These are phyloP conservation scores for Antennarius striatus DNA, from an alignment of 2,113 vertebrate genomes.

Conservation along the genomic window DNA sequence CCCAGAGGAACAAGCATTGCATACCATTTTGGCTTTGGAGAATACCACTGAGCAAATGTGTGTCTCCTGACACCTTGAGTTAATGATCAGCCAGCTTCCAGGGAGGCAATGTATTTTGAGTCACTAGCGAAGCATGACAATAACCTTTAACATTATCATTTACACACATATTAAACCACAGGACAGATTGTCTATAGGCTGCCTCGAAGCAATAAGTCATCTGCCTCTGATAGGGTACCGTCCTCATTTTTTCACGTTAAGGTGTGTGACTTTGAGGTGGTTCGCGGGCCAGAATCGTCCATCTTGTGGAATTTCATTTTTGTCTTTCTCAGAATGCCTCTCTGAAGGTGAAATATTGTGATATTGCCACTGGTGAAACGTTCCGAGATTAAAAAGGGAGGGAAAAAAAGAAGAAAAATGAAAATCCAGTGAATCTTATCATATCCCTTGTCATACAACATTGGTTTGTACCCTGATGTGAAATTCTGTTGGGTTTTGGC, in stretches of 20 bases:
- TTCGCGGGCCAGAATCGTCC: slow-evolving; percentile 61
- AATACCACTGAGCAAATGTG: slow-evolving; percentile 69
- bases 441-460: slow-evolving; percentile 59
- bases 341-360: slow-evolving; percentile 71
- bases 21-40: slow-evolving; percentile 63
- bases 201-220: slow-evolving; percentile 70
- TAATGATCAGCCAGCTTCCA: slow-evolving; percentile 74
- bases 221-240: slow-evolving; percentile 53
- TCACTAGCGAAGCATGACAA: slow-evolving; percentile 71
- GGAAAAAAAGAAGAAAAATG: slow-evolving; percentile 20
- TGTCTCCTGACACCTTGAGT: slow-evolving; percentile 75
- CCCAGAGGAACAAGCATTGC: slow-evolving; percentile 33
- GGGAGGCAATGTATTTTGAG: slow-evolving; percentile 66
- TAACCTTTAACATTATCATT: slow-evolving; percentile 80
- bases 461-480: slow-evolving; percentile 44
- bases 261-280: slow-evolving; percentile 68
- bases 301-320: slow-evolving; percentile 70
- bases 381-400: slow-evolving; percentile 52
- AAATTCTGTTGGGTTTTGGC: slow-evolving; percentile 40
- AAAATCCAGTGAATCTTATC: slow-evolving; percentile 66
- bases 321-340: slow-evolving; percentile 52
- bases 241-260: slow-evolving; percentile 55
- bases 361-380: slow-evolving; percentile 46
- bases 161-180: slow-evolving; percentile 69
- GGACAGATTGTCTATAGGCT: slow-evolving; percentile 74